Conservation (phyloP, 2,797 vertebrate genomes). For the Acrocephalus scirpaceus region DNA sequence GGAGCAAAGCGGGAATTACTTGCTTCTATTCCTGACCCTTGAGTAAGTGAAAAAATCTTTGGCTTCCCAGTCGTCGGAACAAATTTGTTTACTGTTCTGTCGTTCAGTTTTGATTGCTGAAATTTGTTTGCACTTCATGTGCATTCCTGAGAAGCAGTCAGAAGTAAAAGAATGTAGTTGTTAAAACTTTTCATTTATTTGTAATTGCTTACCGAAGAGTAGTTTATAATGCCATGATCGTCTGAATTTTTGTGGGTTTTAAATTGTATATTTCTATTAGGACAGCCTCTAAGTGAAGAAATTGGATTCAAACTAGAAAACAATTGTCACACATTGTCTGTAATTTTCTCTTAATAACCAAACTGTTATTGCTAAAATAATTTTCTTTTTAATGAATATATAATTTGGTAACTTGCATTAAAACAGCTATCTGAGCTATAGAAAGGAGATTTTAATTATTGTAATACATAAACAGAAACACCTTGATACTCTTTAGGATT, state of each 20-base stretch:
- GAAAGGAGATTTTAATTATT: neutral
- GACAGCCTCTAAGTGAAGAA: neutral
- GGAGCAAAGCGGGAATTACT: neutral
- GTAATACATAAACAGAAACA: neutral
- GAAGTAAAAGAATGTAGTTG: neutral
- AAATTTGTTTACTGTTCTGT: neutral
- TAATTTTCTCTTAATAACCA: neutral
- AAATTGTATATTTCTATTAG: neutral
- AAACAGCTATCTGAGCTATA: neutral
- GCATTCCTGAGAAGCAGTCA: neutral
- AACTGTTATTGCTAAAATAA: neutral
- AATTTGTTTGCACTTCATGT: neutral
- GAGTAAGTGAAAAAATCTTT: neutral
- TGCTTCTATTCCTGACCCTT: neutral
- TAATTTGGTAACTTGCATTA: neutral
- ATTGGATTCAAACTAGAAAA: neutral
- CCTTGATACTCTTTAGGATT: neutral
- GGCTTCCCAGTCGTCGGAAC: fast-evolving
- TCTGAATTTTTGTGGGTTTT: neutral
- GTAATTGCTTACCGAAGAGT: neutral
- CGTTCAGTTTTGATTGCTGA: neutral
- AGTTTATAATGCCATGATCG: neutral
- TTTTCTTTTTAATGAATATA: slow-evolving; percentile 10
- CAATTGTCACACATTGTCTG: neutral
- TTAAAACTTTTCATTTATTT: neutral